phyloP scores from a whole-genome alignment of 2,888 invertebrate species.

The Arctia plantaginis region DNA sequence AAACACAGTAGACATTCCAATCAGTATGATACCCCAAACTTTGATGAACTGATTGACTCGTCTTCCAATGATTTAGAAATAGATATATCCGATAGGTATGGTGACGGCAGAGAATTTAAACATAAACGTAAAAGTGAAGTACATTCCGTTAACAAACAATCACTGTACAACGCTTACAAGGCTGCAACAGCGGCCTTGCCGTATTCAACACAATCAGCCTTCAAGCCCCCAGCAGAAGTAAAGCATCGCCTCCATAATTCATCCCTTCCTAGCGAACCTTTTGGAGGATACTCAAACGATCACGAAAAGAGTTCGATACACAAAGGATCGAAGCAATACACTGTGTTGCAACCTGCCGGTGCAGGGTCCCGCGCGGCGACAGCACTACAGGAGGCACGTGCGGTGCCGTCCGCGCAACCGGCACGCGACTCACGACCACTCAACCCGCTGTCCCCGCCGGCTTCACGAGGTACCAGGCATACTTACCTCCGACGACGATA shows the following conservation, averaged over 20 bases:
- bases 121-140: slow-evolving; percentile 84
- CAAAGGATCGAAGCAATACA: slow-evolving; percentile 92
- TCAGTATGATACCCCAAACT: slow-evolving; percentile 90
- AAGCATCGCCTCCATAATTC: slow-evolving; percentile 82
- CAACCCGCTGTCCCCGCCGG: slow-evolving; percentile 90
- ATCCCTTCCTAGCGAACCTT: slow-evolving; percentile 88
- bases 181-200: slow-evolving; percentile 86
- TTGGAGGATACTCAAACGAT: slow-evolving; percentile 89
- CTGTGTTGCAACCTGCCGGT: slow-evolving; percentile 94
- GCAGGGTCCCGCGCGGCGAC: slow-evolving; percentile 93
- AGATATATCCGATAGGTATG: slow-evolving; percentile 91
- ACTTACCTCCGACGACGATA: slow-evolving; percentile 70
- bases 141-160: slow-evolving; percentile 82
- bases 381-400: slow-evolving; percentile 91
- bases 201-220: slow-evolving; percentile 92
- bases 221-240: slow-evolving; percentile 91
- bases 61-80: slow-evolving; percentile 93
- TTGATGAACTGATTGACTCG: slow-evolving; percentile 92
- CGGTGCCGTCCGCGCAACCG: slow-evolving; percentile 83
- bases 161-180: slow-evolving; percentile 85
- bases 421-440: slow-evolving; percentile 80
- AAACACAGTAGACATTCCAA: slow-evolving; percentile 83
- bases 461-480: slow-evolving; percentile 89
- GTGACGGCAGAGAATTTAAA: slow-evolving; percentile 84
- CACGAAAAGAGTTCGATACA: slow-evolving; percentile 76